Evolutionary conservation across 2,888 invertebrate species (phyloP), one percentile per base, ranked within the genome.

Genomic region (Drosophila austrosaltans): DNA sequence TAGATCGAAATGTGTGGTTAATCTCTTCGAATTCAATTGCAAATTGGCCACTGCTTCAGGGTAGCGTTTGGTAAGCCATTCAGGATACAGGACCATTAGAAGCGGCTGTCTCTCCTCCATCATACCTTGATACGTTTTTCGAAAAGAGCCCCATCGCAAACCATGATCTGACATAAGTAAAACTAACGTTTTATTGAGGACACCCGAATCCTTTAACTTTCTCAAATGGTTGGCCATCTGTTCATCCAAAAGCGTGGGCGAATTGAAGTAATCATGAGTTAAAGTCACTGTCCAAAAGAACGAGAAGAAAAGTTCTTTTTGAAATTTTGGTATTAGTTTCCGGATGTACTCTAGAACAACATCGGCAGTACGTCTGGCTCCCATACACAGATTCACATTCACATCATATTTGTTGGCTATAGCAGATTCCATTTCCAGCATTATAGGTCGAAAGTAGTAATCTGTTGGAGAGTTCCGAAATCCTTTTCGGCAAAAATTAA

Each of bases 91-190:
- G 1, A 97, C 92, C 80, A 95, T 95, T 39, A 97, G 93, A 76
- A 97, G 95, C 0, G 98, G 98, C 66, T 98, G 93, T 56, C 98
- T 94, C 90, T 97, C 98, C 92, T 98, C 98, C 89, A 98, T 93
- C 89, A 95, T 94, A 1, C 97, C 97, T 92, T 98, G 97, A 91
- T 96, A 96, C 0, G 98, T 98, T 53, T 87, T 86, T 8, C 97
- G 94, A 79, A 97, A 97, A 6, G 94, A 94, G 2, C 98, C 98
- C 95, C 96, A 98, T 72, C 98, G 93, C 69, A 97, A 95, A 0
- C 98, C 98, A 89, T 98, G 98, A 90, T 98, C 98, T 91, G 98
- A 98, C 93, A 98, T 93, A 8, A 97, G 91, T 62, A 97, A 20
- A 20, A 85, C 82, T n/a, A 85, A 42, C 0, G 89, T 88, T 1